These are phyloP conservation scores for Catamblyrhynchus diadema DNA, from an alignment of 2,797 vertebrate species.

Conservation along the genomic window DNA sequence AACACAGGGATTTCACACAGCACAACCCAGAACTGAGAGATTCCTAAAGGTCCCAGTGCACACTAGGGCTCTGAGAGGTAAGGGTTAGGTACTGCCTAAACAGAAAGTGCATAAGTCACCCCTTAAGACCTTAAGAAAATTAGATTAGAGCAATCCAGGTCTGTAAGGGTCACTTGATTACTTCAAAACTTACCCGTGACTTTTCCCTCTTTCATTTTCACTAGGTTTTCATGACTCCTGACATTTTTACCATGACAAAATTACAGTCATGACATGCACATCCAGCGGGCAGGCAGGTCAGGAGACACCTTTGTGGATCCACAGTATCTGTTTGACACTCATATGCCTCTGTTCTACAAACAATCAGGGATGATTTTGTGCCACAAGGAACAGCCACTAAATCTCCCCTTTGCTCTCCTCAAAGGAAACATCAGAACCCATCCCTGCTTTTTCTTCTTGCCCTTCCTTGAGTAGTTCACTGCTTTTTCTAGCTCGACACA, in stretches of 20 bases:
- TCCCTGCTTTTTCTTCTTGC: neutral
- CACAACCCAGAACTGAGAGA: neutral
- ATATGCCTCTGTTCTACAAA: slow-evolving; percentile 27
- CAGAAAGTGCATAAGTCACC: slow-evolving; percentile 10
- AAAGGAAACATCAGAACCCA: slow-evolving; percentile 6
- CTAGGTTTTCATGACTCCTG: slow-evolving; percentile 50
- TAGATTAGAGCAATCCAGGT: slow-evolving; percentile 47
- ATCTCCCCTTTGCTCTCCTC: slow-evolving; percentile 35
- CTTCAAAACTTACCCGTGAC: slow-evolving; percentile 55
- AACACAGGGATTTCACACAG: neutral
- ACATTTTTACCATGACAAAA: slow-evolving; percentile 44
- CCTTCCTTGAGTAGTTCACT: neutral
- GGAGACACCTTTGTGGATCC: slow-evolving; percentile 30
- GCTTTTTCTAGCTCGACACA: neutral
- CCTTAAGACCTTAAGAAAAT: slow-evolving; percentile 33
- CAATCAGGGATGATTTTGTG: slow-evolving; percentile 67
- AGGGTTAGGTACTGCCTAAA: slow-evolving; percentile 34
- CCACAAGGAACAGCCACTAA: slow-evolving; percentile 55
- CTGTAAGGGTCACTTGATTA: slow-evolving; percentile 32
- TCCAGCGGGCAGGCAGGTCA: slow-evolving; percentile 43
- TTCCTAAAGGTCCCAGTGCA: neutral
- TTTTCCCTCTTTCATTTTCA: slow-evolving; percentile 54
- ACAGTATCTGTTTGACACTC: slow-evolving; percentile 44
- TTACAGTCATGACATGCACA: slow-evolving; percentile 44
- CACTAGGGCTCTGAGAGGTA: neutral